Conservation (phyloP, 2,113 vertebrate species). For the Indri indri region DNA sequence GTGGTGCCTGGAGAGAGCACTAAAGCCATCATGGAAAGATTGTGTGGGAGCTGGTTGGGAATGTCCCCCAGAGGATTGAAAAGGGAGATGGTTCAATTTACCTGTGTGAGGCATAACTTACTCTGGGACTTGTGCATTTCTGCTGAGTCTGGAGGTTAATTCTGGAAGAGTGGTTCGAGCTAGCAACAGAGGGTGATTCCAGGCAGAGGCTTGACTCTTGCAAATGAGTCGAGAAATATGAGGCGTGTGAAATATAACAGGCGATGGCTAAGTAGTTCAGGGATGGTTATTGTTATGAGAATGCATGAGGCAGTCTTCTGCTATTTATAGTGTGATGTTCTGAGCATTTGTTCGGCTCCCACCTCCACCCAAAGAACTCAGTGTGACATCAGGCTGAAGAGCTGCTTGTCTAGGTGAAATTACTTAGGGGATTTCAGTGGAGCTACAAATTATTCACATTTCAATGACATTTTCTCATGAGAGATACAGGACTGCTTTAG, state of each 20-base stretch:
- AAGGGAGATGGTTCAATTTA: slow-evolving; percentile 11
- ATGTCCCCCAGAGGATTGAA: background rate
- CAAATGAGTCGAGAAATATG: slow-evolving; percentile 59
- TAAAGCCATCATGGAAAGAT: background rate
- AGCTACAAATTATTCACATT: slow-evolving; percentile 58
- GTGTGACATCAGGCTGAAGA: slow-evolving; percentile 41
- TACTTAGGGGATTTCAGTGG: slow-evolving; percentile 52
- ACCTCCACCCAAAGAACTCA: slow-evolving; percentile 42
- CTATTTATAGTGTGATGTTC: slow-evolving; percentile 51
- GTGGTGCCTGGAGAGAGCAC: background rate
- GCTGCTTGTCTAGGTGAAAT: slow-evolving; percentile 35
- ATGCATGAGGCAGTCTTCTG: slow-evolving; percentile 49
- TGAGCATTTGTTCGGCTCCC: slow-evolving; percentile 13
- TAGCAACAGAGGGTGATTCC: slow-evolving; percentile 46
- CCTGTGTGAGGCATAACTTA: background rate
- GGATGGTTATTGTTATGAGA: slow-evolving; percentile 73
- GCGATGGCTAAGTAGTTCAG: slow-evolving; percentile 52
- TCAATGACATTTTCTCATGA: slow-evolving; percentile 58
- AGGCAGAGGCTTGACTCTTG: slow-evolving; percentile 32
- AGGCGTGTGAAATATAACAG: slow-evolving; percentile 65
- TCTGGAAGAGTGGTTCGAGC: slow-evolving; percentile 42
- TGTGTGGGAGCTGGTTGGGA: background rate
- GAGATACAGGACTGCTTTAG: slow-evolving; percentile 13
- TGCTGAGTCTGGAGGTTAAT: slow-evolving; percentile 55
- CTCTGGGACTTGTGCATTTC: slow-evolving; percentile 32